Base-by-base conservation (phyloP, 2,888 invertebrate species). In the Stenichneumon culpator region DNA sequence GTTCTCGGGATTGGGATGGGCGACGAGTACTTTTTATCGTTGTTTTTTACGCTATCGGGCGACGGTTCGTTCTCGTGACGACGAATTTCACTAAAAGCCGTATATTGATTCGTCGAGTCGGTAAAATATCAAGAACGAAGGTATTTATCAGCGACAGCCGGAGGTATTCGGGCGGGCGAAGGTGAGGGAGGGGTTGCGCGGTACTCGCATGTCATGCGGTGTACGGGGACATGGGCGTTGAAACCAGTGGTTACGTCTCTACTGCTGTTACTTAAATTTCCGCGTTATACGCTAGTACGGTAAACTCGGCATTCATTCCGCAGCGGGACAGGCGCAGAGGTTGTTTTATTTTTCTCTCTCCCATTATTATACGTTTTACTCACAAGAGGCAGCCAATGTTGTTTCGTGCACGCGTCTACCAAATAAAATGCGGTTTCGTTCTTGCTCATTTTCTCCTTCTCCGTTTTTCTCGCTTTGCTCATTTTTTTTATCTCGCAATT, bases 121-220 rank as follows among this genome's bases (percentile, higher is more conserved):
- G 39, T 39, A 39, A 39, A 54, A 54, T 54, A 54, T 22, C 22
- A 22, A 11, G 22, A 54, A 22, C 5, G 19, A 4, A 22, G 22
- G 54, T 54, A 54, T 39, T 54, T 54, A 54, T 54, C 9, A 54
- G 22, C 54, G 22, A 54, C 54, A 19, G 54, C 54, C 54, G 54
- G 54, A 54, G 54, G 39, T 39, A 39, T 39, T 39, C 39, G 39
- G 39, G 11, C 39, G 39, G 39, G 11, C 39, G 39, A 39, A 11
- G 39, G 39, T 39, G 39, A 11, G 39, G 39, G 7, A 11, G 39
- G 39, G 25, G 2, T n/a, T 32, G 47, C 47, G 32, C 74, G 44
- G 47, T 25, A 63, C 47, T 32, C 74, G 73, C 70, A 52, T 67
- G 67, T 72, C 32, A 47, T 82, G 74, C 75, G 75, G 68, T 75